Base-by-base conservation (phyloP, 2,888 invertebrate species). In the Apamea crenata region DNA sequence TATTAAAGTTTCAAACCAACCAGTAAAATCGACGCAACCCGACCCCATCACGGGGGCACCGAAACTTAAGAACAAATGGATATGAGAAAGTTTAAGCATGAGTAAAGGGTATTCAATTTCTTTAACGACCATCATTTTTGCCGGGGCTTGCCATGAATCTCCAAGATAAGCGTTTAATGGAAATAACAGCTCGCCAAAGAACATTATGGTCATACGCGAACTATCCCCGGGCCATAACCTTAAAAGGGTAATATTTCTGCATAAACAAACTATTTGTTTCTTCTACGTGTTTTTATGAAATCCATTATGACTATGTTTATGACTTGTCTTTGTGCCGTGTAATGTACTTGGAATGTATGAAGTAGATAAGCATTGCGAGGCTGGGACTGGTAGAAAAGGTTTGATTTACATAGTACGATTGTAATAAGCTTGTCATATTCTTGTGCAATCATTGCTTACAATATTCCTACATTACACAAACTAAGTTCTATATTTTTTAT, bases 101-200 rank as follows among this genome's bases (percentile, higher is more conserved):
- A 94, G 91, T 93, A 93, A 93, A 93, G 93, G 93, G 92, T 94
- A 94, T 95, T 95, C 95, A 95, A 94, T 95, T 95, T 94, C 94
- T 95, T 94, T 94, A 95, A 95, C 94, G 94, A 94, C 95, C 93
- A 93, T 95, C 93, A 95, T 95, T 94, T 94, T 95, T 94, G 94
- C 87, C 92, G 93, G 90, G 90, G 88, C 92, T 88, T 86, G 93
- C 93, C 93, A 95, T 96, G 95, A 95, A 95, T 95, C 95, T 95
- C 93, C 88, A 92, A 95, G 95, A 96, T 95, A 95, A 95, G 92
- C 93, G 93, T 94, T 94, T 95, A 95, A 95, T 95, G 94, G 94
- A 94, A 94, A 95, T 95, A 95, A 93, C 91, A 94, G 93, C 91
- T 91, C 93, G 91, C 88, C 90, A 87, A 89, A 90, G 92, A 93